Base-by-base conservation (phyloP, 1,140 invertebrate genomes). In the Platyura marginata region DNA sequence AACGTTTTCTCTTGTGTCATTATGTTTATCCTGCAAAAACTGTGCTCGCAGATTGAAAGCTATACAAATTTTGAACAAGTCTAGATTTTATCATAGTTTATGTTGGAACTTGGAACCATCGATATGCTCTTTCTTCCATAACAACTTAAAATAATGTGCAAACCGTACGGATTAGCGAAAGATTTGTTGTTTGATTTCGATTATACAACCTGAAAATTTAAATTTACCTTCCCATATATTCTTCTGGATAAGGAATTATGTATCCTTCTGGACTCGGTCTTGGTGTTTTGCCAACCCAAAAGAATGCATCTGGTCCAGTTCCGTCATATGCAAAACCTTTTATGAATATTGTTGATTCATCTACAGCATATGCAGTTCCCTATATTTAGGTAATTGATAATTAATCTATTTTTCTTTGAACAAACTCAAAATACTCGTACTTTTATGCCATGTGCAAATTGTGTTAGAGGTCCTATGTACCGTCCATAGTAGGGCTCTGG, bases 251-350 rank as follows among this genome's bases (percentile, higher is more conserved):
- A 0, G 85, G 83, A 53, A 92, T 77, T 15, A 85, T 74, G 37
- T 74, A 77, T 40, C 86, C 87, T 11, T 79, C 75, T 3, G 82
- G 82, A 46, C 73, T 77, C 2, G 85, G 85, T 39, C 74, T 65
- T 1, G 72, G 62, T 2, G 75, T 75, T 52, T 81, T 83, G 2
- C 86, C 86, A 18, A 83, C 79, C 86, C 84, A 90, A 65, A 92
- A 91, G 62, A 75, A 88, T 3, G 83, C 81, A 57, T 82, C 81
- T 40, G 82, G 82, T 15, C 76, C 82, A 6, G 74, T 81, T 23
- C 87, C 87, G 53, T 90, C 86, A 53, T 91, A 92, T 3, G 69
- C 75, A 57, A 93, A 91, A 29, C 75, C 78, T 53, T 82, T 80
- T 45, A 92, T 78, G 62, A 83, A 90, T 42, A 93, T 68, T 16